Percentiles rank a stretch among this genome's conserved stretches.
Conservation (phyloP, 2,888 invertebrate genomes). For the Lithophane semibrunnea region DNA sequence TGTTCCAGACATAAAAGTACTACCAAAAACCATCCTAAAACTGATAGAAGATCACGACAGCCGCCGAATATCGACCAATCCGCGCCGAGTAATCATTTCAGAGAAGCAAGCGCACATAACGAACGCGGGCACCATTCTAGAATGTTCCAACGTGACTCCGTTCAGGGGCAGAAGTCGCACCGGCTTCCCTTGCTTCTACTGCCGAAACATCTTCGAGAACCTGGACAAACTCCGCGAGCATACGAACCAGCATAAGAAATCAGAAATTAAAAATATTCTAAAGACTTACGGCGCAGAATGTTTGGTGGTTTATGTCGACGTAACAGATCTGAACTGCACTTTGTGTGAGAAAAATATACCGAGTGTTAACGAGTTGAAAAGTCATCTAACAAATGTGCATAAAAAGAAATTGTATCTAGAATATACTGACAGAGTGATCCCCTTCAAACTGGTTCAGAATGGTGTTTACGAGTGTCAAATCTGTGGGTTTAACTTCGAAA, state of each 20-base stretch:
- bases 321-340: conserved; percentile 78
- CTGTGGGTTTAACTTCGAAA: conserved; percentile 82
- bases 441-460: conserved; percentile 76
- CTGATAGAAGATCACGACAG: conserved; percentile 63
- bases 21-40: conserved; percentile 71
- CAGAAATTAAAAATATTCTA: conserved; percentile 68
- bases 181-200: conserved; percentile 85
- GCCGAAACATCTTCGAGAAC: conserved; percentile 77
- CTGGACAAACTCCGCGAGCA: conserved; percentile 76
- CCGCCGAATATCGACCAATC: conserved; percentile 10
- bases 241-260: conserved; percentile 69
- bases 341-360: conserved; percentile 72
- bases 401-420: conserved; percentile 77
- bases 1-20: conserved; percentile 74
- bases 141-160: conserved; percentile 79
- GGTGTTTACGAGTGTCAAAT: conserved; percentile 80
- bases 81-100: conserved; percentile 67
- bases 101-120: conserved; percentile 80
- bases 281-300: conserved; percentile 78
- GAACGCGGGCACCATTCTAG: conserved; percentile 76
- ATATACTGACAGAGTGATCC: conserved; percentile 80
- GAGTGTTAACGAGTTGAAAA: conserved; percentile 77
- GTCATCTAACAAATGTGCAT: conserved; percentile 78
- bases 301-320: conserved; percentile 82
- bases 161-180: conserved; percentile 80